Evolutionary conservation across 2,113 vertebrate genomes (phyloP).

Genomic region (Candoia aspera): DNA sequence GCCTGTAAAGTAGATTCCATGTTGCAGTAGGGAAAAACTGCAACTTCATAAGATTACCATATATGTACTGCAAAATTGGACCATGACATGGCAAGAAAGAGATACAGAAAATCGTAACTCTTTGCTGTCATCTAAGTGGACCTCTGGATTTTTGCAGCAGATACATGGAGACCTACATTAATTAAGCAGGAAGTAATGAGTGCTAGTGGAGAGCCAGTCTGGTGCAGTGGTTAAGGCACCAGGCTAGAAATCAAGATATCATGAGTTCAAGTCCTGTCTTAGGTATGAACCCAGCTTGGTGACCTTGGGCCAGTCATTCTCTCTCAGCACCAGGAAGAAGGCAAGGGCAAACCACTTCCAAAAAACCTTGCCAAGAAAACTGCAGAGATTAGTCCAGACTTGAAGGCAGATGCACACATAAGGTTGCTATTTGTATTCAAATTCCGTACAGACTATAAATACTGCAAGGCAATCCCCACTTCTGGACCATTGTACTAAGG

Average conservation of each 20-base stretch:
- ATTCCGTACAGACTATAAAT: no score
- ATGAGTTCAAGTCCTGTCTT: neutral
- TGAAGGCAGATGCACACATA: no score
- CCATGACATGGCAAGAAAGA: neutral
- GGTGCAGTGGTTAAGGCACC: neutral
- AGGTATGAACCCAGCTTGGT: no score
- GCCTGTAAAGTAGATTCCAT: neutral
- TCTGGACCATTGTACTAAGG: no score
- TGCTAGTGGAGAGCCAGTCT: neutral
- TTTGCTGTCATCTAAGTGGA: neutral
- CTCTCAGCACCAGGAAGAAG: no score
- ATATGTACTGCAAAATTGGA: neutral
- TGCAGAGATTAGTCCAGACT: no score
- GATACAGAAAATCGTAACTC: neutral
- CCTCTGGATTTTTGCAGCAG: neutral
- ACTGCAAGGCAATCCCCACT: no score
- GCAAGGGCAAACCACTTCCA: no score
- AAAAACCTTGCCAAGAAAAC: no score
- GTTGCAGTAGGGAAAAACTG: neutral
- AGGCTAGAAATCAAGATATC: neutral
- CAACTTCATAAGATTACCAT: neutral
- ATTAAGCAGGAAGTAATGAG: neutral
- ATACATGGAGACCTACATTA: neutral
- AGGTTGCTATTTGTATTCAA: no score
- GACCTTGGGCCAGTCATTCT: no score